phyloP scores from a whole-genome alignment of 2,888 invertebrate species.

The Campoletis raptor region DNA sequence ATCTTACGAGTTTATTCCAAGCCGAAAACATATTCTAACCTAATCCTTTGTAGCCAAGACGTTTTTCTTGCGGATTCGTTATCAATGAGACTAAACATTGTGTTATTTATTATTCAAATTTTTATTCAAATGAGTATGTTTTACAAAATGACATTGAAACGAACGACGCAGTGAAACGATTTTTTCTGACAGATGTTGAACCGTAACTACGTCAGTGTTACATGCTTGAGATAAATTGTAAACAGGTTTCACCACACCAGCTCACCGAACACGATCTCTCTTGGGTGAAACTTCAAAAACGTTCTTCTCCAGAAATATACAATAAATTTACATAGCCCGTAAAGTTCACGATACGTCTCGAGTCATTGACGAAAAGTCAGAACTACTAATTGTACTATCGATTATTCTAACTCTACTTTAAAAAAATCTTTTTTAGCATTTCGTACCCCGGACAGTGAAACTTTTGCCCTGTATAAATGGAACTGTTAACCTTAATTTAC shows the following conservation, averaged over 20 bases:
- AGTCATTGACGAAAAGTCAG: neutral
- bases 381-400: neutral
- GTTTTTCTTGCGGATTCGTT: neutral
- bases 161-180: slow-evolving; percentile 24
- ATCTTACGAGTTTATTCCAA: neutral
- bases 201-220: neutral
- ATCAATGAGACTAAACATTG: neutral
- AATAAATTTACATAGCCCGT: neutral
- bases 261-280: slow-evolving; percentile 48
- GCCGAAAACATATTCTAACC: neutral
- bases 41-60: neutral
- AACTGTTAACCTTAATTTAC: neutral
- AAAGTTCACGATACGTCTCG: neutral
- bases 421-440: neutral
- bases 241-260: slow-evolving; percentile 45
- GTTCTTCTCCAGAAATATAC: neutral
- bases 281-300: slow-evolving; percentile 46
- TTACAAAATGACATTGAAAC: slow-evolving; percentile 1
- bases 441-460: neutral
- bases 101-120: neutral
- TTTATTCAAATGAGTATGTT: neutral
- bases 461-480: neutral
- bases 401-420: neutral
- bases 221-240: slow-evolving; percentile 25
- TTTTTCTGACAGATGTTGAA: neutral